Base-by-base conservation (phyloP, 2,888 invertebrate genomes). In the Dicycla oo region DNA sequence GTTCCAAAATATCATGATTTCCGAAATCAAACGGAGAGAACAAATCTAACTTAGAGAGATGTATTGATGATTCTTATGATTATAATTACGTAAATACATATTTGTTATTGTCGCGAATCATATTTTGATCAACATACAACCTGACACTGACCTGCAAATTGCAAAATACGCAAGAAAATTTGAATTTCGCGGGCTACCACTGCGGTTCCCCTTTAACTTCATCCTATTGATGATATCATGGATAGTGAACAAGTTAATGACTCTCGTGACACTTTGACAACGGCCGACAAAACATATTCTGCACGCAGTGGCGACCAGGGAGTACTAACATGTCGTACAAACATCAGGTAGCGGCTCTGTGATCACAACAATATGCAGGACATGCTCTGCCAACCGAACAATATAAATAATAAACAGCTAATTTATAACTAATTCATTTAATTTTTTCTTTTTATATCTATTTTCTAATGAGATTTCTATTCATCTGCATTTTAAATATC, bases 401-500 rank as follows among this genome's bases (percentile, higher is more conserved):
- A 90, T 87, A 91, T 90, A 93, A 91, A 91, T 89, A 93, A 94
- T 93, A 94, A 94, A 93, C 92, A 94, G 88, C 91, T 94, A 94
- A 91, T 93, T 93, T 91, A 93, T 89, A 91, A 90, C 92, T 93
- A 94, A 92, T 90, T 92, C 90, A 91, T 92, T 90, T 90, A 91
- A 93, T 90, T 89, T 85, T 86, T 88, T 89, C 83, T 88, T 88
- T 91, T 90, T 89, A 90, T 91, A 90, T 92, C 91, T 93, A 94
- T 91, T 88, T 90, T 88, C 93, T 94, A 94, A 93, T 94, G 94
- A 94, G 93, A 94, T 94, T 94, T 93, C 92, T 90, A 90, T 90
- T 89, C 77, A 90, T 91, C 91, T 93, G 94, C 89, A 90, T 91
- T 89, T 88, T 87, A 90, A 89, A 91, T 91, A 92, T 93, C 91